A percentile compares a stretch with the other conserved stretches of the same genome.
phyloP scores from a whole-genome alignment of 1,140 invertebrate species.

The Ceratina calcarata region DNA sequence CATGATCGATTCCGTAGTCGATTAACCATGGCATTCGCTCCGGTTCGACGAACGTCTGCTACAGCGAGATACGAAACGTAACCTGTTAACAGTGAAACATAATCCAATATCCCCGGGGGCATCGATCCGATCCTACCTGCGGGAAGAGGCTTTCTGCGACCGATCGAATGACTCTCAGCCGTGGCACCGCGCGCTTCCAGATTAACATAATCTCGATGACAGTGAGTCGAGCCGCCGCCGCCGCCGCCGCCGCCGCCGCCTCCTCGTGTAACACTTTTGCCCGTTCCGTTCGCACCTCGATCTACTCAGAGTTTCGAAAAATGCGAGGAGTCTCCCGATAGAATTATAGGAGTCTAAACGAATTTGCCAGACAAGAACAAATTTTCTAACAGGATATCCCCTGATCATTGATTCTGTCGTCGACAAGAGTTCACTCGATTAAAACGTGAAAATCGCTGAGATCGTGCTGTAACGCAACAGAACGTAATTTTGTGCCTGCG shows the following conservation, averaged over 20 bases:
- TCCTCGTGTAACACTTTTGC: conserved; percentile 28
- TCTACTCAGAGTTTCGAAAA: not conserved
- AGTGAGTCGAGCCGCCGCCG: conserved; percentile 38
- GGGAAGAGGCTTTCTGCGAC: conserved; percentile 47
- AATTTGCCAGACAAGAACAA: not conserved
- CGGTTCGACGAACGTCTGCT: conserved; percentile 46
- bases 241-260: conserved; percentile 20
- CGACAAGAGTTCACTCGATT: no score
- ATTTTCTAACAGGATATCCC: no score
- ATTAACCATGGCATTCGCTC: conserved; percentile 58
- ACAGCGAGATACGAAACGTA: conserved; percentile 62
- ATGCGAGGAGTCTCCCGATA: not conserved
- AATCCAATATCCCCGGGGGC: conserved; percentile 59
- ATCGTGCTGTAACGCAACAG: no score
- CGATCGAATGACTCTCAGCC: conserved; percentile 50
- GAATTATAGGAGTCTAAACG: not conserved
- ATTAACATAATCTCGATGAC: conserved; percentile 58
- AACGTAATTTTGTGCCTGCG: not conserved
- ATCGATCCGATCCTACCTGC: conserved; percentile 42
- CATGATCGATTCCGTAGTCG: conserved; percentile 50
- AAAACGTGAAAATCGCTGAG: no score
- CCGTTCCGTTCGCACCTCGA: conserved; percentile 15
- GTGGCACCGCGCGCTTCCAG: conserved; percentile 24
- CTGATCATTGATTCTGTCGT: no score
- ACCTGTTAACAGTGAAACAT: conserved; percentile 65